phyloP scores from a whole-genome alignment of 1,140 invertebrate species.

The Dreissena polymorpha region DNA sequence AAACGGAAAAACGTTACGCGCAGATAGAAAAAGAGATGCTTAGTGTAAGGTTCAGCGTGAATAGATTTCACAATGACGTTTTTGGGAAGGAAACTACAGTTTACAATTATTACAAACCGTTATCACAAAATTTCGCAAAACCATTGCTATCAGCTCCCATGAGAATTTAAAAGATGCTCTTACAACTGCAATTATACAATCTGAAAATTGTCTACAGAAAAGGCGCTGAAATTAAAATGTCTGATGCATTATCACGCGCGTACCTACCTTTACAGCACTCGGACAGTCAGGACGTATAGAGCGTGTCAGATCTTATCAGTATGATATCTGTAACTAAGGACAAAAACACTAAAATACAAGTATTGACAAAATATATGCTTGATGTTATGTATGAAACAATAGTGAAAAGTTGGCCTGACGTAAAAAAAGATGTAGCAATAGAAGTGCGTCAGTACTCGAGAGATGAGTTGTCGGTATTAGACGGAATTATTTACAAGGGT shows the following conservation, averaged over 20 bases:
- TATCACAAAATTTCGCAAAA: too few relatives aligned
- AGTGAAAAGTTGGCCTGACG: slow-evolving; percentile 25
- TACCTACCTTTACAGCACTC: not conserved
- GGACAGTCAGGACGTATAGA: not conserved
- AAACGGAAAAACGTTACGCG: too few relatives aligned
- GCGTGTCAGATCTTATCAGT: not conserved
- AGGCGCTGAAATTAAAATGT: too few relatives aligned
- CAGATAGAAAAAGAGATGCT: too few relatives aligned
- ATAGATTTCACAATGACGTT: too few relatives aligned
- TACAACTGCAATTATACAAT: too few relatives aligned
- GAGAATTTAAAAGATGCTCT: too few relatives aligned
- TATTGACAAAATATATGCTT: slow-evolving; percentile 73
- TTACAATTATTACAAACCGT: too few relatives aligned
- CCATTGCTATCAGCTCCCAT: too few relatives aligned
- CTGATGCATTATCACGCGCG: slow-evolving; percentile 63
- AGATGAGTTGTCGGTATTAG: slow-evolving; percentile 44
- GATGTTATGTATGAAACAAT: slow-evolving; percentile 71
- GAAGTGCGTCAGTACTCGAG: slow-evolving; percentile 23
- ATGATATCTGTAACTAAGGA: slow-evolving; percentile 20
- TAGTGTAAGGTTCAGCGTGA: too few relatives aligned
- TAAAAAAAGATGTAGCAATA: not conserved
- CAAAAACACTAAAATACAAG: slow-evolving; percentile 30
- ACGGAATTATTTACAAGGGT: slow-evolving; percentile 51
- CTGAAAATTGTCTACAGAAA: too few relatives aligned
- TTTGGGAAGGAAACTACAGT: too few relatives aligned